phyloP scores from a whole-genome alignment of 2,113 vertebrate species.

The Neogale vison region DNA sequence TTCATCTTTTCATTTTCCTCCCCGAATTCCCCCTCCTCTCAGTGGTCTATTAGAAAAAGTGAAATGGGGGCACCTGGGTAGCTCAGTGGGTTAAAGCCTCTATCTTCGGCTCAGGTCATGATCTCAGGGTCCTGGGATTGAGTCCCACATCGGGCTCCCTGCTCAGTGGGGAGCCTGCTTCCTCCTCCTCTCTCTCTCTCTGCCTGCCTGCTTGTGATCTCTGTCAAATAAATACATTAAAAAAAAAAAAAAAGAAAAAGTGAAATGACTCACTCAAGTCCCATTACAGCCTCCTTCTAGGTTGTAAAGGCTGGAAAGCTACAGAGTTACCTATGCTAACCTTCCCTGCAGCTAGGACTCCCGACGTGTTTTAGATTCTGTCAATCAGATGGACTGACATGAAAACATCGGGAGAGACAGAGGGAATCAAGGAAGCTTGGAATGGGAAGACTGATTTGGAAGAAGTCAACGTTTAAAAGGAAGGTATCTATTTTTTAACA shows the following conservation, averaged over 20 bases:
- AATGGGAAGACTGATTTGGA: not conserved
- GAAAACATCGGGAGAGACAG: not conserved
- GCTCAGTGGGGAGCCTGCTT: no score
- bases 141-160: no score
- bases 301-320: not conserved
- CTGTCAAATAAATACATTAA: no score
- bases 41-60: not conserved
- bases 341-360: not conserved
- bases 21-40: not conserved
- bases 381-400: not conserved
- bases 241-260: no score
- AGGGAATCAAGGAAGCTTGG: not conserved
- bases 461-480: not conserved
- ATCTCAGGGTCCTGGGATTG: no score
- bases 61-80: no score
- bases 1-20: not conserved
- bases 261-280: not conserved
- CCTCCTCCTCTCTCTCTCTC: no score
- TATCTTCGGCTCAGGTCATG: no score
- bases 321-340: not conserved
- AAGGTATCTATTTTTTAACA: not conserved
- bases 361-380: not conserved
- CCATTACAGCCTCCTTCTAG: not conserved
- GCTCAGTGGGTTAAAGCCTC: no score
- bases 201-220: no score